Evolutionary conservation across 2,888 invertebrate species (phyloP), one percentile per base, ranked within the genome.

Genomic region (Leptothorax acervorum): DNA sequence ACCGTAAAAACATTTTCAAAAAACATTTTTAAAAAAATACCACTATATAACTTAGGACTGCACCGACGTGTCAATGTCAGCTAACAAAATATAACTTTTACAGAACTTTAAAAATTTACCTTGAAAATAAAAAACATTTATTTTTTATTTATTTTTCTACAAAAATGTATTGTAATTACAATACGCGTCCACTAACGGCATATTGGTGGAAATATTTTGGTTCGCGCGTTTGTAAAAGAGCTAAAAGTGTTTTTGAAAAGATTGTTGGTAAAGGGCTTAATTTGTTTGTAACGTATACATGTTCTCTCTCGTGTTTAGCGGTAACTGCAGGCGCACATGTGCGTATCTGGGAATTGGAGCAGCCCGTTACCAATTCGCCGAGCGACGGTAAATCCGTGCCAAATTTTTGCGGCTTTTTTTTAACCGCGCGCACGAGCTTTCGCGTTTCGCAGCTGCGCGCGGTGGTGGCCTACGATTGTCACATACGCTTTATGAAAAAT

Each of bases 241-340:
- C 57, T 42, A 74, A 51, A 84, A 87, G 78, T 84, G 71, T 84
- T 87, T 84, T 74, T 73, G 55, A 74, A 87, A 81, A 62, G 79
- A 71, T 81, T 53, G 60, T 60, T 45, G 45, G 60, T 60, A 81
- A 71, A 71, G 23, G 60, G 60, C 15, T 62, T 71, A 71, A 81
- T 81, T 71, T 81, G 79, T 81, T 81, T 71, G 79, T 45, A 71
- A 71, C 71, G 48, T 71, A 71, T 71, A 68, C 48, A 45, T 35
- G 39, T 60, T 48, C 18, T 18, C 48, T 60, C 60, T 62, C 79
- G 48, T 71, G 48, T 79, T 79, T 48, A 79, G 79, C 39, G 28
- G 35, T 60, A 71, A 62, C 79, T 71, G 79, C 79, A 48, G 15
- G 68, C 42, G 68, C 60, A 39, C 57, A 60, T 60, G 71, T 62